These are phyloP conservation scores for Dreissena rostriformis DNA, from an alignment of 1,140 invertebrate species.

Conservation along the genomic window DNA sequence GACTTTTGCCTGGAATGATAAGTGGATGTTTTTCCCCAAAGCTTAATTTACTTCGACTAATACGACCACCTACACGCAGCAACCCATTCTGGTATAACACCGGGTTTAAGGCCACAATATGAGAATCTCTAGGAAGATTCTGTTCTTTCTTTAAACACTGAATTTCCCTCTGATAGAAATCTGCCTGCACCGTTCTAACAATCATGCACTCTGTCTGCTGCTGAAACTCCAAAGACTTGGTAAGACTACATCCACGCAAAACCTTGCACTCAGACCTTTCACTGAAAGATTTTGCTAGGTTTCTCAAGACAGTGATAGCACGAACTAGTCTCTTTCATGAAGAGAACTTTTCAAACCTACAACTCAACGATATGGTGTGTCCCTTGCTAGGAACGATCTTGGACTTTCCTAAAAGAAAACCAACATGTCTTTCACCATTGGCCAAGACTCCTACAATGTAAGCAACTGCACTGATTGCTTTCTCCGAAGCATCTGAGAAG, in stretches of 20 bases:
- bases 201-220: constrained; percentile 2
- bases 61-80: constrained; percentile 20
- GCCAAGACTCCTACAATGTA: background rate
- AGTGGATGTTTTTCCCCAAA: constrained; percentile 29
- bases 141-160: constrained; percentile 15
- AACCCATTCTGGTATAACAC: constrained; percentile 13
- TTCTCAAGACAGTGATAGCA: too few relatives aligned
- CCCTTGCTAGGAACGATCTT: constrained; percentile 51
- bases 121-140: constrained; percentile 12
- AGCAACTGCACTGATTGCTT: constrained; percentile 39
- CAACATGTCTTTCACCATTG: background rate
- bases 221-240: too few relatives aligned
- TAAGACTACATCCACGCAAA: too few relatives aligned
- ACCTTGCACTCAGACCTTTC: too few relatives aligned
- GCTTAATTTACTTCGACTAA: constrained; percentile 3
- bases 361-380: constrained; percentile 49
- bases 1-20: constrained; percentile 39
- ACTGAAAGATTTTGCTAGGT: too few relatives aligned
- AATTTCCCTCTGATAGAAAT: constrained; percentile 41
- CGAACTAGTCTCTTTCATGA: too few relatives aligned
- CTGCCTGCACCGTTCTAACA: constrained; percentile 18
- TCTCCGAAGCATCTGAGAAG: constrained; percentile 53
- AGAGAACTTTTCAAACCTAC: constrained; percentile 23
- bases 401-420: constrained; percentile 55
- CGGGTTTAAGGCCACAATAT: constrained; percentile 19